phyloP scores from a whole-genome alignment of 2,888 invertebrate genomes.

The Lordiphosa fenestrarum region DNA sequence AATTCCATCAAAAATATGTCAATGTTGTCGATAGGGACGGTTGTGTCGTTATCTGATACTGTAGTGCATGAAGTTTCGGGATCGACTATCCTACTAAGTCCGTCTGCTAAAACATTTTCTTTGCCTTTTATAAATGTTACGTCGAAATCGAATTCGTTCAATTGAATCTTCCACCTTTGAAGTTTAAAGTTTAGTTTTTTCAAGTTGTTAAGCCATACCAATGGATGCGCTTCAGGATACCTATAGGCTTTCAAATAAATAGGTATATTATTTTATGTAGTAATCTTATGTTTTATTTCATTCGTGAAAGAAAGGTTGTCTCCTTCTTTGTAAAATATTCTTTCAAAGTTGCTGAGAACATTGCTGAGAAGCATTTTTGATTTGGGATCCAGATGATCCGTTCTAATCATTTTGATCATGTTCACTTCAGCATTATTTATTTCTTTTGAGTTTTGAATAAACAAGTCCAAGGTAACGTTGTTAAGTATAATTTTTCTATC shows the following conservation, averaged over 20 bases:
- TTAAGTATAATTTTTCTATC: background rate
- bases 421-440: background rate
- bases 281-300: background rate
- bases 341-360: background rate
- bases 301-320: background rate
- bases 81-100: constrained; percentile 12
- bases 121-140: constrained; percentile 12
- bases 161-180: too few species aligned
- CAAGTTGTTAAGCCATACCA: too few species aligned
- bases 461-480: background rate
- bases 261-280: constrained; percentile 1
- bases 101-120: constrained; percentile 11
- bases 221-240: constrained; percentile 8
- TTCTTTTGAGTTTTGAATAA: background rate
- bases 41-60: too few species aligned
- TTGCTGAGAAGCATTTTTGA: background rate
- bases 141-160: too few species aligned
- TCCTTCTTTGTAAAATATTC: background rate
- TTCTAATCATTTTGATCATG: background rate
- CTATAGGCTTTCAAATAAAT: constrained; percentile 6
- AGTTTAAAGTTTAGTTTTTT: too few species aligned
- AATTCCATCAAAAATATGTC: too few species aligned
- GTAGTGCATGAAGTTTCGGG: too few species aligned
- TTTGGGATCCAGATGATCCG: background rate
- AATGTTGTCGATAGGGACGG: too few species aligned